Percentiles rank a stretch among this genome's conserved stretches.
phyloP scores from a whole-genome alignment of 2,888 invertebrate genomes.

The Netelia melanura region DNA sequence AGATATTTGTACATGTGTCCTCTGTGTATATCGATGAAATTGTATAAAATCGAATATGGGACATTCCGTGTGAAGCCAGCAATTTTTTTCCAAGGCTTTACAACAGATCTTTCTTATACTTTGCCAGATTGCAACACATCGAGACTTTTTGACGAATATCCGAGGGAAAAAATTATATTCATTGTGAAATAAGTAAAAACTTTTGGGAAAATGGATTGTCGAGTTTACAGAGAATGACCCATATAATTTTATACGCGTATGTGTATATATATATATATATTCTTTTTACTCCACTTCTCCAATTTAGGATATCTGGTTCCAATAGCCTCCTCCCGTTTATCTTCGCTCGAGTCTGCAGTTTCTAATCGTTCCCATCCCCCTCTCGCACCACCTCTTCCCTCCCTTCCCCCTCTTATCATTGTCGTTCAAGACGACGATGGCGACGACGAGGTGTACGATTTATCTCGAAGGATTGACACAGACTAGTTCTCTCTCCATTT shows the following conservation, averaged over 20 bases:
- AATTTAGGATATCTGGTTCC: slow-evolving; percentile 38
- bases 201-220: not conserved
- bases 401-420: slow-evolving; percentile 36
- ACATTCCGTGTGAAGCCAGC: too few species aligned
- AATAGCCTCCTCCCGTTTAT: slow-evolving; percentile 12
- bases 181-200: too few species aligned
- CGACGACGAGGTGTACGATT: slow-evolving; percentile 10
- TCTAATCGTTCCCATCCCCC: slow-evolving; percentile 22
- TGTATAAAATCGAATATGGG: too few species aligned
- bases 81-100: too few species aligned
- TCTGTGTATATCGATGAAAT: too few species aligned
- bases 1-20: not conserved
- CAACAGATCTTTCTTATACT: too few species aligned
- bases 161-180: too few species aligned
- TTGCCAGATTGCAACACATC: too few species aligned
- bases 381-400: too few species aligned
- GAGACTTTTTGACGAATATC: too few species aligned
- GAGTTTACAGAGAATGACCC: not conserved
- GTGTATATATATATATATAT: not conserved
- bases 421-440: slow-evolving; percentile 14
- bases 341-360: slow-evolving; percentile 48
- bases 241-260: not conserved
- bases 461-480: slow-evolving; percentile 10
- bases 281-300: slow-evolving; percentile 47
- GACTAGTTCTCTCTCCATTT: slow-evolving; percentile 21